These are phyloP conservation scores for Bilobella aurantiaca DNA, from an alignment of 1,140 invertebrate genomes.

Conservation along the genomic window DNA sequence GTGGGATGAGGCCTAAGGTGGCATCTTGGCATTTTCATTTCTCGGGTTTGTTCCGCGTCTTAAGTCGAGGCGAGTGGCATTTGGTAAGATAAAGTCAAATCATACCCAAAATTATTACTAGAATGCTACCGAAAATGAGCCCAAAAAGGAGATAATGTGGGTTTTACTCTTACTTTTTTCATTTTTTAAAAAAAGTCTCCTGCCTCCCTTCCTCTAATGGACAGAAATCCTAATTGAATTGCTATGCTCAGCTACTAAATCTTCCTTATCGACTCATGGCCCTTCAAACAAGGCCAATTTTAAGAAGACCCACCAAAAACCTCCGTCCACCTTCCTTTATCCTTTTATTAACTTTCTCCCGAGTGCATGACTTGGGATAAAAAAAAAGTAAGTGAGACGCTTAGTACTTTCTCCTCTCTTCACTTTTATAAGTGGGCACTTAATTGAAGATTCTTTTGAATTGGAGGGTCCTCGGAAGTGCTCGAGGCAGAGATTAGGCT, in stretches of 20 bases:
- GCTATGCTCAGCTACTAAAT: neutral
- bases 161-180: too few relatives aligned
- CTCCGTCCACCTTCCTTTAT: neutral
- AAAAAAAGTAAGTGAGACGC: too few relatives aligned
- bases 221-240: slow-evolving; percentile 26
- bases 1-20: neutral
- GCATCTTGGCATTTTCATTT: neutral
- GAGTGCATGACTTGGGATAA: too few relatives aligned
- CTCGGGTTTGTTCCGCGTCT: neutral
- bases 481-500: neutral
- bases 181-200: slow-evolving; percentile 12
- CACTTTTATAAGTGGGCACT: neutral
- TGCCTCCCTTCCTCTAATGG: neutral
- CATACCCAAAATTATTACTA: slow-evolving; percentile 23
- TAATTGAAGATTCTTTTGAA: neutral
- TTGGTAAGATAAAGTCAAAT: slow-evolving; percentile 26
- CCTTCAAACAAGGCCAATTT: neutral
- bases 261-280: neutral
- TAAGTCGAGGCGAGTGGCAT: neutral
- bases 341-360: too few relatives aligned
- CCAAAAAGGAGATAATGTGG: slow-evolving; percentile 3
- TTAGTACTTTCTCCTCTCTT: neutral
- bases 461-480: neutral
- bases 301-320: neutral
- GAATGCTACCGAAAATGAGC: neutral